Evolutionary conservation across 1,140 invertebrate species (phyloP).

Genomic region (Hypothenemus hampei): DNA sequence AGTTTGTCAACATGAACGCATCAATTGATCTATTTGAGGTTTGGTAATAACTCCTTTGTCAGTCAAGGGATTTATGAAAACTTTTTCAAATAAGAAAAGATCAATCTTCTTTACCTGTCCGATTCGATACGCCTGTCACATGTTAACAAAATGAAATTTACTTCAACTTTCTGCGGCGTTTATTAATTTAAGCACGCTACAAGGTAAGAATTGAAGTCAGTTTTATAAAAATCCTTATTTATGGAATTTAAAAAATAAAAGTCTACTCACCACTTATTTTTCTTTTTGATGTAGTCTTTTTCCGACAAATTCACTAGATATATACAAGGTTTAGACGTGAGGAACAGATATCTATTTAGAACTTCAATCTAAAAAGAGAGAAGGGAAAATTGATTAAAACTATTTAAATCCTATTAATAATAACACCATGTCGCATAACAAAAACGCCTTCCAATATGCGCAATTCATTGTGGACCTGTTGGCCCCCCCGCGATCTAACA

Average conservation of each 20-base stretch:
- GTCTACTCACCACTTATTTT: slow-evolving; percentile 87
- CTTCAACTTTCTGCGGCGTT: slow-evolving; percentile 7
- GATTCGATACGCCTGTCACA: slow-evolving; percentile 24
- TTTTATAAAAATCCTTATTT: neutral
- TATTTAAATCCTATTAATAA: no score
- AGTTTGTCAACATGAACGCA: slow-evolving; percentile 10
- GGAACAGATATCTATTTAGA: slow-evolving; percentile 92
- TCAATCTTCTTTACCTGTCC: slow-evolving; percentile 26
- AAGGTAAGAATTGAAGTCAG: neutral
- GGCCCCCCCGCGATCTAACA: slow-evolving; percentile 17
- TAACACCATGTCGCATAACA: slow-evolving; percentile 18
- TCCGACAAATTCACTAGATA: slow-evolving; percentile 97
- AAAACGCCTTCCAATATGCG: slow-evolving; percentile 14
- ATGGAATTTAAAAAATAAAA: neutral
- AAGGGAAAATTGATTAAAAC: no score
- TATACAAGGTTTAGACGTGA: slow-evolving; percentile 97
- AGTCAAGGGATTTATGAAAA: slow-evolving; percentile 13
- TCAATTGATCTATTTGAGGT: slow-evolving; percentile 17
- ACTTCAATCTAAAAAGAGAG: slow-evolving; percentile 94
- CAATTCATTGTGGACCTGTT: slow-evolving; percentile 24
- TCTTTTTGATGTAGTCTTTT: slow-evolving; percentile 98
- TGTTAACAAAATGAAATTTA: slow-evolving; percentile 24
- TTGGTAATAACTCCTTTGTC: slow-evolving; percentile 2
- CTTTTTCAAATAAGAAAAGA: slow-evolving; percentile 12
- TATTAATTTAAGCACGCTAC: slow-evolving; percentile 17